Conservation (phyloP, 2,888 invertebrate species). For the Tortricodes alternella region DNA sequence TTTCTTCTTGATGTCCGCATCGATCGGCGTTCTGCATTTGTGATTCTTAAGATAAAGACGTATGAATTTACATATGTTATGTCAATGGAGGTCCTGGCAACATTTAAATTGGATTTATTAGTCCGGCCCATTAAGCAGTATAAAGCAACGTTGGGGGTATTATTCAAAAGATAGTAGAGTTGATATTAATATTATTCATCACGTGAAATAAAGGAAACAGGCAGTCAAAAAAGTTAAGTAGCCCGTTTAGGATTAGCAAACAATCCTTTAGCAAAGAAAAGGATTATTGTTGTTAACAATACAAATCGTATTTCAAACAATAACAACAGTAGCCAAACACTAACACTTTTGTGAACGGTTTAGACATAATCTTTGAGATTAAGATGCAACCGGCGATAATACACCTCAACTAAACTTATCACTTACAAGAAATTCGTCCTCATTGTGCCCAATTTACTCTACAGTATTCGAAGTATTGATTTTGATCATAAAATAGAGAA, state of each 20-base stretch:
- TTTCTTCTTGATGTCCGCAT: slow-evolving; percentile 60
- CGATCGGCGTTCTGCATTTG: slow-evolving; percentile 71
- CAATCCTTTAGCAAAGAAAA: slow-evolving; percentile 61
- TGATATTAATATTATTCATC: slow-evolving; percentile 20
- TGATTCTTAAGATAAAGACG: slow-evolving; percentile 80
- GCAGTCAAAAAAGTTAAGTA: slow-evolving; percentile 4
- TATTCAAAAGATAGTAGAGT: slow-evolving; percentile 34
- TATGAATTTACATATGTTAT: slow-evolving; percentile 82
- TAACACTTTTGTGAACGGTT: slow-evolving; percentile 50
- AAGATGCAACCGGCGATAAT: slow-evolving; percentile 62
- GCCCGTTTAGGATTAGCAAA: slow-evolving; percentile 34
- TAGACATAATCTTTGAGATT: slow-evolving; percentile 52
- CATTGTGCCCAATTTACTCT: slow-evolving; percentile 17
- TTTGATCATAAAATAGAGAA: slow-evolving; percentile 40
- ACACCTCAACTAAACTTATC: slow-evolving; percentile 62
- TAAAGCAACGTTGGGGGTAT: slow-evolving; percentile 68
- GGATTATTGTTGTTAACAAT: slow-evolving; percentile 63
- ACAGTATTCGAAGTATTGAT: slow-evolving; percentile 44
- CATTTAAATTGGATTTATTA: slow-evolving; percentile 82
- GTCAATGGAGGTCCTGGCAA: slow-evolving; percentile 72
- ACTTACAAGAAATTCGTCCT: slow-evolving; percentile 53
- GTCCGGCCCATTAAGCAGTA: slow-evolving; percentile 66
- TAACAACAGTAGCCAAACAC: slow-evolving; percentile 65
- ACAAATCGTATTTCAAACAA: slow-evolving; percentile 70
- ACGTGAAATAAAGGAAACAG: slow-evolving; percentile 10